phyloP scores from a whole-genome alignment of 2,888 invertebrate species.

The Phyto melanocephala region DNA sequence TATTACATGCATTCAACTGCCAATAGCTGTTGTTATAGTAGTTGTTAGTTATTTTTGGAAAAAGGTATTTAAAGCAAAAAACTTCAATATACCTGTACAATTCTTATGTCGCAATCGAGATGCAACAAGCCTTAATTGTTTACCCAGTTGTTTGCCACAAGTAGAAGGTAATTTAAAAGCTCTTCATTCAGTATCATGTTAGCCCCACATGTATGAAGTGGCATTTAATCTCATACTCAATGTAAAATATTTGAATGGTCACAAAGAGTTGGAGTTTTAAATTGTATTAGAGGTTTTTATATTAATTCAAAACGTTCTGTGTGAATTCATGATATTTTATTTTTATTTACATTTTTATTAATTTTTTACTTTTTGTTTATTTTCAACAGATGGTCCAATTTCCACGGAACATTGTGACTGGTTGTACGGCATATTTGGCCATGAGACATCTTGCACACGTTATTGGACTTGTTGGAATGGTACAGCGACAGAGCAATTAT shows the following conservation, averaged over 20 bases:
- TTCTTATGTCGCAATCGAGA: conserved; percentile 36
- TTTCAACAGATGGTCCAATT: conserved; percentile 86
- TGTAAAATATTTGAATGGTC: background rate
- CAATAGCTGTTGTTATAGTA: conserved; percentile 5
- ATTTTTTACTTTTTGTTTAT: conserved; percentile 1
- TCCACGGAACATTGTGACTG: conserved; percentile 93
- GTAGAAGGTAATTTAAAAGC: background rate
- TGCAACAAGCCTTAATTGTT: conserved; percentile 30
- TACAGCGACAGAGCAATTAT: conserved; percentile 93
- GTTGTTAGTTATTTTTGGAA: background rate
- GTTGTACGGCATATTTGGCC: conserved; percentile 95
- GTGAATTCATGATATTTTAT: conserved; percentile 10
- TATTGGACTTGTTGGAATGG: conserved; percentile 98
- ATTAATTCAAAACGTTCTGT: conserved; percentile 46
- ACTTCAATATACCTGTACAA: conserved; percentile 32
- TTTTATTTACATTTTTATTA: conserved; percentile 9
- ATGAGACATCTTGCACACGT: conserved; percentile 94
- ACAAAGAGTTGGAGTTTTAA: background rate
- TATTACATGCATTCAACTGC: background rate
- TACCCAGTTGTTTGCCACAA: conserved; percentile 12
- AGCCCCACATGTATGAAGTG: background rate
- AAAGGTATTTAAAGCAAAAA: background rate
- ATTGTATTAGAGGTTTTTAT: conserved; percentile 21
- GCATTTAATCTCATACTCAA: conserved; percentile 3
- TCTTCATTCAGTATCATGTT: background rate